phyloP scores from a whole-genome alignment of 2,113 vertebrate species.

The Gobio gobio region DNA sequence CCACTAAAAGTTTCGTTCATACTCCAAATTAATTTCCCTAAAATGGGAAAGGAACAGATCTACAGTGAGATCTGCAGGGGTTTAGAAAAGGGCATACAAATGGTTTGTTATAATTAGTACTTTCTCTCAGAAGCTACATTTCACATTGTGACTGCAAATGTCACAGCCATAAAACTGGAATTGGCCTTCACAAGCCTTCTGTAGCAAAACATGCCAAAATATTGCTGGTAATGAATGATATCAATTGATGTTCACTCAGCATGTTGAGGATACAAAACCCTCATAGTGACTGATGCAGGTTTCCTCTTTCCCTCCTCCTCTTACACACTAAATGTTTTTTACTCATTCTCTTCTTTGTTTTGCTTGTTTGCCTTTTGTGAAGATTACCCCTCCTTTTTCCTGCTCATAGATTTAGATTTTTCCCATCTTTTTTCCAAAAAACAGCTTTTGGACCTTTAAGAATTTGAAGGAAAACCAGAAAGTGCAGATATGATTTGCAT shows the following conservation, averaged over 20 bases:
- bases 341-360: neutral
- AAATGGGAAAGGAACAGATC: neutral
- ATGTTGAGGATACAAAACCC: slow-evolving; percentile 3
- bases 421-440: neutral
- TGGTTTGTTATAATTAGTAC: neutral
- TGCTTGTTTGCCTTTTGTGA: neutral
- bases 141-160: neutral
- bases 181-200: slow-evolving; percentile 3
- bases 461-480: slow-evolving; percentile 22
- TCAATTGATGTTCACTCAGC: neutral
- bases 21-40: neutral
- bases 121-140: neutral
- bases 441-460: neutral
- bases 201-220: slow-evolving; percentile 4
- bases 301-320: neutral
- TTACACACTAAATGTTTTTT: too few relatives aligned
- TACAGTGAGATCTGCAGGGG: neutral
- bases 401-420: neutral
- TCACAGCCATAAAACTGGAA: neutral
- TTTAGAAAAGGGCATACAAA: neutral
- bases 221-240: slow-evolving; percentile 38
- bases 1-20: neutral
- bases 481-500: neutral
- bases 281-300: neutral
- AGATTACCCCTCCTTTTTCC: neutral